Conservation (phyloP, 2,113 vertebrate genomes). For the Setophaga kirtlandii region DNA sequence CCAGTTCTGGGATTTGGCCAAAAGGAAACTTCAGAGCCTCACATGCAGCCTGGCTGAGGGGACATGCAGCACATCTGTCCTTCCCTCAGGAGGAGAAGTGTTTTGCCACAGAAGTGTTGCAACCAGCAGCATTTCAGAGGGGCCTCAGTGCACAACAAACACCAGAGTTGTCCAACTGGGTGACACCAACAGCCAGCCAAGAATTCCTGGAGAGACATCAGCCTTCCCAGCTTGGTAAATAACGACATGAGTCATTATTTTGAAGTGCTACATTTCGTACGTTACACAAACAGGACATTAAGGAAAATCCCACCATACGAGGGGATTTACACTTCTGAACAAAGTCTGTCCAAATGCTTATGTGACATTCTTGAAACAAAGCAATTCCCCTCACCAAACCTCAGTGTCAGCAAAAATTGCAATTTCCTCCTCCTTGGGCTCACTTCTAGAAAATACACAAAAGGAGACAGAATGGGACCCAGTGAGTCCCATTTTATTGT, state of each 20-base stretch:
- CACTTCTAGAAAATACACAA: background rate
- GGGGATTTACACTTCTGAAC: background rate
- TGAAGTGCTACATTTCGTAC: background rate
- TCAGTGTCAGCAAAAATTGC: background rate
- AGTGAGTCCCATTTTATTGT: background rate
- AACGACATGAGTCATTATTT: background rate
- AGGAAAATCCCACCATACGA: background rate
- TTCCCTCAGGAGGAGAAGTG: background rate
- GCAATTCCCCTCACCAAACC: background rate
- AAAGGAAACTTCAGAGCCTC: background rate
- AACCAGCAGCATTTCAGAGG: background rate
- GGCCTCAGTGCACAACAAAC: background rate
- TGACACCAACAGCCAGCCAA: background rate
- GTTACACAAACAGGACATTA: background rate
- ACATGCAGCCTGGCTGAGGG: accelerated
- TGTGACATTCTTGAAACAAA: background rate
- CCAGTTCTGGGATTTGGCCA: background rate
- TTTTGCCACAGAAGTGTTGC: background rate
- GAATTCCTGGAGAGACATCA: background rate
- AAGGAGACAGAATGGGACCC: background rate
- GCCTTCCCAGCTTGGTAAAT: background rate
- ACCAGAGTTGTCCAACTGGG: background rate
- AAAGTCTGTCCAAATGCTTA: background rate
- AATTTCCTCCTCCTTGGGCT: background rate
- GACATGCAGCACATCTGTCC: background rate